Evolutionary conservation across 1,140 invertebrate species (phyloP), one percentile per base, ranked within the genome.

Genomic region (Druon quercuslanigerum): DNA sequence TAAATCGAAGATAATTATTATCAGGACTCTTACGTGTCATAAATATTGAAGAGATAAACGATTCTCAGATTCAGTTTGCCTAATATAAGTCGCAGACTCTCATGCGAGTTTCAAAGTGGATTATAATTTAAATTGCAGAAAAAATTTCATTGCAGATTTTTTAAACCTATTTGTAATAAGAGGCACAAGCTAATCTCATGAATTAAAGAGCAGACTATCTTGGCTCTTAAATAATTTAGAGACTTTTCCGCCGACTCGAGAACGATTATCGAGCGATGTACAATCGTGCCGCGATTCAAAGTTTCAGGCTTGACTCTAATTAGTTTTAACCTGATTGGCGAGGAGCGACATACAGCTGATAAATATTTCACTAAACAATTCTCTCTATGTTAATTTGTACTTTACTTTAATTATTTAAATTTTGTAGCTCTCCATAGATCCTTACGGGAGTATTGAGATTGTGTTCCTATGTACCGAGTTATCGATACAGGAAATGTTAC

Each of bases 401-500:
- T 54, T n/a, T 7, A 54, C 17, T 14, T 54, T 17, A 1, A n/a
- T 54, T 16, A 54, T n/a, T 54, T 6, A 54, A n/a, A n/a, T 16
- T n/a, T 54, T 54, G 6, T 19, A 19, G 11, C 0, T 46, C 7
- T 46, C 11, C 0, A 46, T 9, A 9, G 9, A 1, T 46, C 6
- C 40, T 46, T 46, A 46, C 7, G 40, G 11, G 8, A 54, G 17
- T 6, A n/a, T n/a, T 9, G 52, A 17, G 52, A 19, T 17, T 54
- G 9, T 56, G 17, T 20, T 25, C 20, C 14, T 25, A 25, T 12
- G 11, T 14, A 25, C 3, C n/a, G 13, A 80, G 80, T 82, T 80
- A 84, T 84, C 79, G 78, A 78, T 80, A 82, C 82, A 84, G 82
- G 82, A 84, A 84, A 79, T 84, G 82, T 84, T 79, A 46, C 51